Evolutionary conservation across 2,888 invertebrate species (phyloP).

Genomic region (Itoplectis maculator): DNA sequence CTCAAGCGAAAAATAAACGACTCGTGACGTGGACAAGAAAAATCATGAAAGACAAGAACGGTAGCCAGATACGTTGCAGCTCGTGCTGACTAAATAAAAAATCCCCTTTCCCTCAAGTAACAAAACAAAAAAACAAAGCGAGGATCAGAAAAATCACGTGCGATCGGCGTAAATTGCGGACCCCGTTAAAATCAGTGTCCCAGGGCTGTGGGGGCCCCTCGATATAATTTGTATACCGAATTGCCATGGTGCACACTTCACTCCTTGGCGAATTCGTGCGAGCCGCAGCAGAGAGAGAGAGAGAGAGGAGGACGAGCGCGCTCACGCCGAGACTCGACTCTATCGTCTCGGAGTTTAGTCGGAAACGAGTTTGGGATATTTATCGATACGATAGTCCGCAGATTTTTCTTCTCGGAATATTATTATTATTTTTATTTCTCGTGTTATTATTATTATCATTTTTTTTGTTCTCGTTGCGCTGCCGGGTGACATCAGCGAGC

Average conservation of each 20-base stretch:
- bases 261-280: neutral
- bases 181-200: slow-evolving; percentile 67
- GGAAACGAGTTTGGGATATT: slow-evolving; percentile 62
- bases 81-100: slow-evolving; percentile 13
- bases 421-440: slow-evolving; percentile 10
- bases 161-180: slow-evolving; percentile 62
- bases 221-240: slow-evolving; percentile 67
- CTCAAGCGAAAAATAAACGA: slow-evolving; percentile 44
- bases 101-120: neutral
- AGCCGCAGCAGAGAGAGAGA: neutral
- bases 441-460: neutral
- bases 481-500: slow-evolving; percentile 32
- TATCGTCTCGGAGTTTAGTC: slow-evolving; percentile 46
- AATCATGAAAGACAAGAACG: slow-evolving; percentile 26
- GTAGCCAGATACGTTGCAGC: slow-evolving; percentile 23
- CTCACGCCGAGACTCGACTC: no score
- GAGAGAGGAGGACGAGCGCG: no score
- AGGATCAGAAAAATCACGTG: slow-evolving; percentile 63
- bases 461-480: slow-evolving; percentile 6
- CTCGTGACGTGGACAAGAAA: slow-evolving; percentile 15
- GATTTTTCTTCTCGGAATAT: slow-evolving; percentile 40
- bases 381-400: slow-evolving; percentile 60
- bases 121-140: slow-evolving; percentile 16
- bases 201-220: slow-evolving; percentile 50
- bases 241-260: slow-evolving; percentile 36